Percentiles rank a stretch among this genome's conserved stretches.
Conservation (phyloP, 2,113 vertebrate species). For the Macheiramphus alcinus region DNA sequence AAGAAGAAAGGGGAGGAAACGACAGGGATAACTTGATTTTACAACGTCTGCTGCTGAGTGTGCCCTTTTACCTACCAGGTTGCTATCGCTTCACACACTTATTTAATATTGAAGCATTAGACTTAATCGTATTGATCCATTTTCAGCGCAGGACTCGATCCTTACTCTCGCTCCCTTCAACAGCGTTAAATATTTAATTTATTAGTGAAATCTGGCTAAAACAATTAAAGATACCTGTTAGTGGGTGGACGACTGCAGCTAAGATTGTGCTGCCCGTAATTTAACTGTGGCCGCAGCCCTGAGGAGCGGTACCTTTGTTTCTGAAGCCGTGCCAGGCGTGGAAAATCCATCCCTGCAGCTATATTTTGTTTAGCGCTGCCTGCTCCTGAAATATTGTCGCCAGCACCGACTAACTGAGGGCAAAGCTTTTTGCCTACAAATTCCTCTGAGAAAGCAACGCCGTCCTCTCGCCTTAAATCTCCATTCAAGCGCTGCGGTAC, state of each 20-base stretch:
- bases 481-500: not conserved
- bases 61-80: not conserved
- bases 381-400: fast-evolving
- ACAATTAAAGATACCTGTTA: fast-evolving
- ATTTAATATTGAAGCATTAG: no score
- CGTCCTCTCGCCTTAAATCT: fast-evolving
- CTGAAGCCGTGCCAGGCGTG: not conserved
- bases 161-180: not conserved
- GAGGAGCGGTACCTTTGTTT: no score
- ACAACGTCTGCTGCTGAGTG: not conserved
- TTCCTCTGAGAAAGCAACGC: not conserved
- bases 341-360: not conserved
- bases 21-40: not conserved
- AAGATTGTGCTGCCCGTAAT: not conserved
- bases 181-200: not conserved
- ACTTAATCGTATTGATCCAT: not conserved
- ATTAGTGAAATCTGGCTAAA: not conserved
- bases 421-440: no score
- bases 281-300: not conserved
- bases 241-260: not conserved
- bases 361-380: not conserved
- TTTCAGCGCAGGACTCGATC: not conserved
- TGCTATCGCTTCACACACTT: not conserved
- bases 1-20: not conserved
- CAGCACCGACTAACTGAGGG: not conserved